Evolutionary conservation across 2,113 vertebrate genomes (phyloP), one percentile per base, ranked within the genome.

Genomic region (Fulica atra): DNA sequence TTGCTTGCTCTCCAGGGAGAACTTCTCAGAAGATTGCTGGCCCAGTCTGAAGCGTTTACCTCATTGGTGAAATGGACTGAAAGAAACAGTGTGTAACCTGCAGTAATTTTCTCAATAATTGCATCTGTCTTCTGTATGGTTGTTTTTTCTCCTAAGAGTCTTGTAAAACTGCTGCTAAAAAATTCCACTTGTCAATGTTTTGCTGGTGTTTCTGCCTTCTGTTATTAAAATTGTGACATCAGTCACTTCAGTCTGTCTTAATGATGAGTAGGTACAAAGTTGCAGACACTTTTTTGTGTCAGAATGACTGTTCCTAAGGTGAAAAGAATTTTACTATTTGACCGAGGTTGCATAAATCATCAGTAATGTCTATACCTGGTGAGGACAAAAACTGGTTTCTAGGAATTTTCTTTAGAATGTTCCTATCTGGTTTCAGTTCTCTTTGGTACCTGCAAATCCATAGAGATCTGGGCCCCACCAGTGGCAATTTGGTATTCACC

Each of bases 161-260:
- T 84, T 84, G 48, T 71, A 91, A 93, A 93, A 81, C 11, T 40
- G 87, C 60, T 81, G 61, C 13, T 13, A 91, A 87, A 35, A 69
- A 81, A 94, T 92, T 89, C 70, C 21, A 50, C 77, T 91, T 92
- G 48, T 79, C 86, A 72, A 68, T 92, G 50, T 84, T 86, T 91
- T 92, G 29, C 42, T 76, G 20, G 18, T 68, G 42, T 84, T 95
- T 92, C 94, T 96, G 73, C 53, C 35, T 81, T 81, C 42, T 74
- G 35, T 91, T 92, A 69, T 76, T 82, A 84, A 54, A 95, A 87
- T n/a, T 76, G 38, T 87, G 61, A 81, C 70, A 87, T 91, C 89
- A 79, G 77, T 53, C 73, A 50, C 53, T 89, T 92, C 77, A 84
- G 3, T 86, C 51, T 88, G 25, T 42, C 76, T 92, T 91, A 71